Base-by-base conservation (phyloP, 2,797 vertebrate species). In the Monodelphis domestica region DNA sequence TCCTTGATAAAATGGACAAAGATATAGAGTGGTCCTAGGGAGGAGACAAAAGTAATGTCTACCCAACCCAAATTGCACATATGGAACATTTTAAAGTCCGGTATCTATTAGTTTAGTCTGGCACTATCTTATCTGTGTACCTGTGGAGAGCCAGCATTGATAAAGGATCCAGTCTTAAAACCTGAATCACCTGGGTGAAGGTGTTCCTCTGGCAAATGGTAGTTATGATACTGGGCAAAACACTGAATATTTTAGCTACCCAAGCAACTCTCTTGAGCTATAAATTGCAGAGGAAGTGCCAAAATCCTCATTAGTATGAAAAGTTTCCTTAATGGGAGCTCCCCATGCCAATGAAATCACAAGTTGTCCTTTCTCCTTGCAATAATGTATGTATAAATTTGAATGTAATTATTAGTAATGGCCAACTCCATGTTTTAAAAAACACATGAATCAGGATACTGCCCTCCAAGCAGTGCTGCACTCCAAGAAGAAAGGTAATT, bases 71-170 rank as follows among this genome's bases (percentile, higher is more conserved):
- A 63, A 11, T 12, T 59, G 29, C 15, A 63, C 5, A 63, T 15
- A 63, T 12, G 1, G 0, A 2, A 33, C 1, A 5, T 15, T n/a
- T 63, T 30, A 33, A n/a, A n/a, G 4, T n/a, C 30, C 33, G n/a
- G 5, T n/a, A 30, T 63, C 26, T 63, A 14, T n/a, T n/a, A 63
- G n/a, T 63, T n/a, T 5, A n/a, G 59, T 11, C 14, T 63, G 33
- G 33, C 26, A 33, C 29, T 33, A 59, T 63, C 63, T 33, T n/a
- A 5, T n/a, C 14, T 17, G 33, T n/a, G 33, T 63, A 63, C 33
- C 33, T 17, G 17, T 63, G 59, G 30, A 15, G 33, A 63, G 24
- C 63, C 59, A 63, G 17, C 0, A 17, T 63, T 33, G 14, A 12
- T 63, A 63, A 63, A 15, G 4, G 33, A 59, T 33, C 6, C 26